Conservation (phyloP, 1,140 invertebrate species). For the Aricia agestis region DNA sequence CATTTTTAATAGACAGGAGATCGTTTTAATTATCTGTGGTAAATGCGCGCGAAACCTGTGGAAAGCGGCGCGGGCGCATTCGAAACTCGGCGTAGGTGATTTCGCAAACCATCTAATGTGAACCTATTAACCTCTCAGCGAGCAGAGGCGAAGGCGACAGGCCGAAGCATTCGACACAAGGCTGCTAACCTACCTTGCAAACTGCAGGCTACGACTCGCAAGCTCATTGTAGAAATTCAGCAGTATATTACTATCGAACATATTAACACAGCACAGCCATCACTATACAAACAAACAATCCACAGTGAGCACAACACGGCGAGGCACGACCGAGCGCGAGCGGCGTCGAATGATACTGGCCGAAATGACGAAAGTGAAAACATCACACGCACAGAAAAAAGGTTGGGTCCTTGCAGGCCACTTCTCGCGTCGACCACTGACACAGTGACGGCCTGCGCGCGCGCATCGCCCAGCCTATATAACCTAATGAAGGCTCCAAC, state of each 20-base stretch:
- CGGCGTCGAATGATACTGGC: constrained; percentile 73
- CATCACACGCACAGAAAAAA: constrained; percentile 76
- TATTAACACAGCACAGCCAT: constrained; percentile 75
- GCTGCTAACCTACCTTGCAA: constrained; percentile 71
- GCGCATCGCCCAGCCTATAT: constrained; percentile 71
- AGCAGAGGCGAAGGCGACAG: constrained; percentile 70
- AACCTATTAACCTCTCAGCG: constrained; percentile 75
- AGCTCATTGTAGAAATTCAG: constrained; percentile 75
- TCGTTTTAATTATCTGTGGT: constrained; percentile 35
- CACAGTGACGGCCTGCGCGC: constrained; percentile 69
- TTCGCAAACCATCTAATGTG: constrained; percentile 75
- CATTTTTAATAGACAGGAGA: constrained; percentile 25
- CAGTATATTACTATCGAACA: constrained; percentile 71
- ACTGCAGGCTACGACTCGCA: constrained; percentile 72
- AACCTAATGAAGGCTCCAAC: constrained; percentile 61
- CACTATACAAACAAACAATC: constrained; percentile 59
- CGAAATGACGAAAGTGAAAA: constrained; percentile 76
- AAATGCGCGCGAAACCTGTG: constrained; percentile 65
- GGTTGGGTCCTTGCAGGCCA: constrained; percentile 72
- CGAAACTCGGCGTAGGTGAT: constrained; percentile 55
- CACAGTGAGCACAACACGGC: constrained; percentile 68
- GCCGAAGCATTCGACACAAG: constrained; percentile 71
- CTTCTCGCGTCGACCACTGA: constrained; percentile 66
- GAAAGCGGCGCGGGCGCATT: constrained; percentile 60
- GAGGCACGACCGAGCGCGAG: constrained; percentile 72